phyloP scores from a whole-genome alignment of 2,113 vertebrate species.

The Falco punctatus region DNA sequence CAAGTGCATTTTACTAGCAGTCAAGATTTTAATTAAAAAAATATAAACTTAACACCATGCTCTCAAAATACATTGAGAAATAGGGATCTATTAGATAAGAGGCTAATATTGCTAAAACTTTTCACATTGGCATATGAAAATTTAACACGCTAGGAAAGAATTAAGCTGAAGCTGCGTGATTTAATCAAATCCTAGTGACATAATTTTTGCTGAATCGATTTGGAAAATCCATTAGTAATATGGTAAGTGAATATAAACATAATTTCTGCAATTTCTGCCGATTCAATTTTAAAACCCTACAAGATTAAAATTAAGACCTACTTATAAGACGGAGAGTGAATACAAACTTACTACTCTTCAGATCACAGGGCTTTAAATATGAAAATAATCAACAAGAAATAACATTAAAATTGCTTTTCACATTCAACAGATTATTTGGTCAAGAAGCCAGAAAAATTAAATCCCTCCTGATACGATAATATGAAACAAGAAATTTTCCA shows the following conservation, averaged over 20 bases:
- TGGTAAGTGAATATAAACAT: constrained; percentile 12
- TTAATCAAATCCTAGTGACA: constrained; percentile 34
- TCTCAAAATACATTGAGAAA: not conserved
- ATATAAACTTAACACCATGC: not conserved
- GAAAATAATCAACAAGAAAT: constrained; percentile 29
- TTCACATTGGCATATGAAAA: not conserved
- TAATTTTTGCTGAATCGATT: constrained; percentile 17
- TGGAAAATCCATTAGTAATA: constrained; percentile 41
- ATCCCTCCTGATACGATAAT: not conserved
- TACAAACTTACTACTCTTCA: not conserved
- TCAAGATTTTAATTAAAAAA: not conserved
- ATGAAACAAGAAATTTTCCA: not conserved
- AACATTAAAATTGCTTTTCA: constrained; percentile 25
- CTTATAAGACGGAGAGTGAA: not conserved
- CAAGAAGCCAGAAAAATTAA: constrained; percentile 27
- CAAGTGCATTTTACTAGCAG: not conserved
- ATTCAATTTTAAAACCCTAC: constrained; percentile 42
- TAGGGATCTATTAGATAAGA: not conserved
- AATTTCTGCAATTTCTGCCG: constrained; percentile 29
- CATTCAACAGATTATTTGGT: not conserved
- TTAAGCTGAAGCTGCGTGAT: not conserved
- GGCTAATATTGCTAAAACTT: not conserved
- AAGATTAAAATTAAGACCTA: constrained; percentile 35
- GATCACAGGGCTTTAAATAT: not conserved
- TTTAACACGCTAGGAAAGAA: not conserved